Conservation (phyloP, 1,140 invertebrate genomes). For the Diabrotica virgifera region DNA sequence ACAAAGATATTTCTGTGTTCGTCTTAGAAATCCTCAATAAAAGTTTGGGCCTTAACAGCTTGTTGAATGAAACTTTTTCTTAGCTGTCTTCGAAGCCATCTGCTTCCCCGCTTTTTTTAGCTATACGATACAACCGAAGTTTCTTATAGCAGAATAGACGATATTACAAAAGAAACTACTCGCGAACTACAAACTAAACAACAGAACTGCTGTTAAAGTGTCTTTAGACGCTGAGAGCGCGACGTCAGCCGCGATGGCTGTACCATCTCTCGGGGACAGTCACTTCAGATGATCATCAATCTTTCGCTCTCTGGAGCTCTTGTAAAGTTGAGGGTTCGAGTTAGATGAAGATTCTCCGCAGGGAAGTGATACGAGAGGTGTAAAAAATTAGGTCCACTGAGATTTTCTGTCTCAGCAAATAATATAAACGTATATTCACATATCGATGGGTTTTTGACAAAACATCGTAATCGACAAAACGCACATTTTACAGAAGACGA, state of each 20-base stretch:
- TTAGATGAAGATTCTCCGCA: background rate
- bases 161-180: slow-evolving; percentile 9
- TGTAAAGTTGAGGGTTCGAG: background rate
- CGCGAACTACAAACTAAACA: slow-evolving; percentile 2
- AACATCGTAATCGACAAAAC: no score
- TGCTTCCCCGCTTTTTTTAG: slow-evolving; percentile 1
- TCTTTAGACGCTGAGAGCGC: background rate
- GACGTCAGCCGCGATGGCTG: background rate
- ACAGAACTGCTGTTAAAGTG: slow-evolving; percentile 1
- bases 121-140: slow-evolving; percentile 6
- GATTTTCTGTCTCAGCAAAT: no score
- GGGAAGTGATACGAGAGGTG: slow-evolving; percentile 1
- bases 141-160: background rate
- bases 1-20: slow-evolving; percentile 14
- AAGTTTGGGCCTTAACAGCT: slow-evolving; percentile 16
- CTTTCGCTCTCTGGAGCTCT: background rate
- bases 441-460: no score
- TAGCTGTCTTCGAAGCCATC: slow-evolving; percentile 9
- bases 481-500: no score
- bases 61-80: slow-evolving; percentile 19
- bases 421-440: no score
- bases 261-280: background rate
- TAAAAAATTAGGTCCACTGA: background rate
- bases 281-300: slow-evolving; percentile 2
- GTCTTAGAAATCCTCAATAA: slow-evolving; percentile 16